These are phyloP conservation scores for Coptodon rendalli DNA, from an alignment of 2,113 vertebrate species.

Conservation along the genomic window DNA sequence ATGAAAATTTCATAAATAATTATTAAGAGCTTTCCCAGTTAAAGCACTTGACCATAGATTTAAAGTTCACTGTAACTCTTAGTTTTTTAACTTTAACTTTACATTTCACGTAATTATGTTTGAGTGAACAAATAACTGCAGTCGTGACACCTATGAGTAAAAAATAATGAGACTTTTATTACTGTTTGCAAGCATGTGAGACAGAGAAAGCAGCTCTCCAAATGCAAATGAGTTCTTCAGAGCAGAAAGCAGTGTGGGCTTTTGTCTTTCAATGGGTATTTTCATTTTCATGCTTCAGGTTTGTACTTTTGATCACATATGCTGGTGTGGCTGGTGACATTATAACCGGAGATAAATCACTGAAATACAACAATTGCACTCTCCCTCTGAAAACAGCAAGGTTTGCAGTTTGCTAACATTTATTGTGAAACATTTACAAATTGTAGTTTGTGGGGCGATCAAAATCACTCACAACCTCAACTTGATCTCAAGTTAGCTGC, in stretches of 20 bases:
- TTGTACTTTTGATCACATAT: rapidly evolving
- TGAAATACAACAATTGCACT: background rate
- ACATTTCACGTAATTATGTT: background rate
- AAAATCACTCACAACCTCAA: rapidly evolving
- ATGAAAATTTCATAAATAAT: rapidly evolving
- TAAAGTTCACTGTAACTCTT: background rate
- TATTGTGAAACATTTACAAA: background rate
- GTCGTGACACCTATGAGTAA: background rate
- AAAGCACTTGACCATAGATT: background rate
- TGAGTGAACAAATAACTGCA: background rate
- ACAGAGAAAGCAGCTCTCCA: background rate
- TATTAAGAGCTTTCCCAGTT: background rate
- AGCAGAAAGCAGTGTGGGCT: background rate
- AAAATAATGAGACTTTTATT: background rate
- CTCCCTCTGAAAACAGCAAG: background rate
- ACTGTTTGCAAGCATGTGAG: background rate
- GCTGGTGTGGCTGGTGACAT: rapidly evolving
- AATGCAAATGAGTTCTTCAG: rapidly evolving
- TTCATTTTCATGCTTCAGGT: background rate
- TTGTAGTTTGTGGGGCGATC: background rate
- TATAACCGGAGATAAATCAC: background rate
- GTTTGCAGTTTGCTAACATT: background rate
- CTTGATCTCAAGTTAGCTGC: rapidly evolving
- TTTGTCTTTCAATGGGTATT: background rate
- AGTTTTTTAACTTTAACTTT: background rate